Conservation (phyloP, 2,888 invertebrate species). For the Minunthozetes semirufus region DNA sequence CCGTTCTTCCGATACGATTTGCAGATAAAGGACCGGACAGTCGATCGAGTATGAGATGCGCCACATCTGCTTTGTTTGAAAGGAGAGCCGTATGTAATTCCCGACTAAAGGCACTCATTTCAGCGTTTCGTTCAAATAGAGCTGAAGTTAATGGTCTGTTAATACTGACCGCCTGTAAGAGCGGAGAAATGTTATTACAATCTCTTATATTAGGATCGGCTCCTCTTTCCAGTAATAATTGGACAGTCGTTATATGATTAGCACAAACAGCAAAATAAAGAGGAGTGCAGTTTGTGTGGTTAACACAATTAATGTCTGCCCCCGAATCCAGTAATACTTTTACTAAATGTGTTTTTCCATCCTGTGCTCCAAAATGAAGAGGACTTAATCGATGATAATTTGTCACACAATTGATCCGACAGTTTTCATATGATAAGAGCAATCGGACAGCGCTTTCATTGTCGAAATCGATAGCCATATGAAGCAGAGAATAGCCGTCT, state of each 20-base stretch:
- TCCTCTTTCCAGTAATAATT: neutral
- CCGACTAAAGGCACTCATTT: neutral
- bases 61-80: neutral
- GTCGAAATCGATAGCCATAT: neutral
- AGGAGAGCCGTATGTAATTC: neutral
- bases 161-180: slow-evolving; percentile 11
- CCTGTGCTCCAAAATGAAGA: slow-evolving; percentile 1
- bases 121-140: neutral
- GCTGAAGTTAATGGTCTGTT: neutral
- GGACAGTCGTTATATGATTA: neutral
- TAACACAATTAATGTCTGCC: neutral
- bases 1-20: slow-evolving; percentile 1
- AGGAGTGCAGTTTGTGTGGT: neutral
- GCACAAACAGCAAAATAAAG: slow-evolving; percentile 6
- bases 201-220: slow-evolving; percentile 2
- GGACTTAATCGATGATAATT: neutral
- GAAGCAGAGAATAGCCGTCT: neutral
- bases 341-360: neutral
- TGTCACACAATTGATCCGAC: neutral
- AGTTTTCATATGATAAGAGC: neutral
- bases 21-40: neutral
- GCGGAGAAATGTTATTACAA: neutral
- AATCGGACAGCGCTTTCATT: neutral
- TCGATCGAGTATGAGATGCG: neutral
- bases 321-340: neutral